A percentile compares a stretch with the other conserved stretches of the same genome.
Evolutionary conservation across 2,113 vertebrate genomes (phyloP).

Genomic region (Picathartes gymnocephalus): DNA sequence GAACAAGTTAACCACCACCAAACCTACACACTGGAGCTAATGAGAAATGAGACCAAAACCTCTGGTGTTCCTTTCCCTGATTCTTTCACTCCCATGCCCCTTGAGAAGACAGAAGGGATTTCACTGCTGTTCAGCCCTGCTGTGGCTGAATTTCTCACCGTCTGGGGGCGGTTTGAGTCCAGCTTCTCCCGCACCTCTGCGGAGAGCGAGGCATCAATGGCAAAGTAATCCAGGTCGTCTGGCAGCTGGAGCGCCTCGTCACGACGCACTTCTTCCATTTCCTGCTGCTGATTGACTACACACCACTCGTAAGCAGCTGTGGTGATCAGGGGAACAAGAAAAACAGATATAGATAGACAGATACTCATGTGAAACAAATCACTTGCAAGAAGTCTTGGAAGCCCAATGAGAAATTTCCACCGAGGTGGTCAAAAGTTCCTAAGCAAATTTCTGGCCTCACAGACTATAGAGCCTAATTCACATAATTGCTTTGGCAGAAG

Average conservation of each 20-base stretch:
- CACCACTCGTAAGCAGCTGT: constrained; percentile 82
- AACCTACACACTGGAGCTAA: neutral
- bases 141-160: constrained; percentile 72
- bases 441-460: neutral
- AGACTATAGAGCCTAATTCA: neutral
- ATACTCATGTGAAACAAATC: neutral
- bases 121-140: neutral
- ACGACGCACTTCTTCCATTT: constrained; percentile 83
- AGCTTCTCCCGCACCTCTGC: constrained; percentile 87
- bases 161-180: constrained; percentile 79
- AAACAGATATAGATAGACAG: fast-evolving
- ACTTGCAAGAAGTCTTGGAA: neutral
- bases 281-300: constrained; percentile 75
- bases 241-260: constrained; percentile 87
- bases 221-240: constrained; percentile 84
- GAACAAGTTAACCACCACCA: neutral
- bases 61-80: neutral
- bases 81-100: neutral
- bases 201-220: constrained; percentile 82
- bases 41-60: neutral
- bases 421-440: neutral
- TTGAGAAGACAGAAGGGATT: neutral
- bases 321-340: neutral
- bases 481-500: neutral
- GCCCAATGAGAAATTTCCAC: neutral